Evolutionary conservation across 2,797 vertebrate species (phyloP).

Genomic region (Merluccius polli): DNA sequence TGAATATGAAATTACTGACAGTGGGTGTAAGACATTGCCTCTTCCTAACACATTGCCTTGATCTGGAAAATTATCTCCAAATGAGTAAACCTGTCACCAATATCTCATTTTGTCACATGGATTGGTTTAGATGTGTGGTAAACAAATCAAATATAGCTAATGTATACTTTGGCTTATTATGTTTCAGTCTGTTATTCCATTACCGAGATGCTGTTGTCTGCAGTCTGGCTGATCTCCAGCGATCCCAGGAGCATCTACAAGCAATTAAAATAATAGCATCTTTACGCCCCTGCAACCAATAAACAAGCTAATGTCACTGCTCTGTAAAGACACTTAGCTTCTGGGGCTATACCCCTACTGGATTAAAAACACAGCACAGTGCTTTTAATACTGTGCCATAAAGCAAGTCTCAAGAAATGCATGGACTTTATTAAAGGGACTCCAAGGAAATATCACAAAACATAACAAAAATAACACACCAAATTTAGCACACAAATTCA

Average conservation of each 20-base stretch:
- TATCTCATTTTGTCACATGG: neutral
- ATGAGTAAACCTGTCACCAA: neutral
- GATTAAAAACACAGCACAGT: conserved; percentile 66
- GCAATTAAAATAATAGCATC: conserved; percentile 81
- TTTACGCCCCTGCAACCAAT: conserved; percentile 77
- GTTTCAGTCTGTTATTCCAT: conserved; percentile 66
- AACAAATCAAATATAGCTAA: conserved; percentile 67
- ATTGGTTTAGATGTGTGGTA: conserved; percentile 47
- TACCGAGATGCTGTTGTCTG: conserved; percentile 75
- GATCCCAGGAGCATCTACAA: conserved; percentile 74
- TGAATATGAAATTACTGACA: neutral
- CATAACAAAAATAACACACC: conserved; percentile 62
- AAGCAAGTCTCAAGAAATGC: conserved; percentile 71
- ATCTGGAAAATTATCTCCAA: neutral
- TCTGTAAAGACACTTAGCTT: conserved; percentile 73
- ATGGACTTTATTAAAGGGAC: conserved; percentile 74
- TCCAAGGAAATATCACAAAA: conserved; percentile 74
- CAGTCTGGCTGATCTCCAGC: conserved; percentile 72
- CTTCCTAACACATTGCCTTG: neutral
- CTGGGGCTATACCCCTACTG: conserved; percentile 71
- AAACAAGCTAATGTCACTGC: conserved; percentile 80
- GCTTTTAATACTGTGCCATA: conserved; percentile 69
- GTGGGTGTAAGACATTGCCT: neutral
- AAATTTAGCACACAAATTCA: conserved; percentile 54
- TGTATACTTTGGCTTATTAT: conserved; percentile 65